phyloP scores from a whole-genome alignment of 2,888 invertebrate species.

The Sepiola atlantica region DNA sequence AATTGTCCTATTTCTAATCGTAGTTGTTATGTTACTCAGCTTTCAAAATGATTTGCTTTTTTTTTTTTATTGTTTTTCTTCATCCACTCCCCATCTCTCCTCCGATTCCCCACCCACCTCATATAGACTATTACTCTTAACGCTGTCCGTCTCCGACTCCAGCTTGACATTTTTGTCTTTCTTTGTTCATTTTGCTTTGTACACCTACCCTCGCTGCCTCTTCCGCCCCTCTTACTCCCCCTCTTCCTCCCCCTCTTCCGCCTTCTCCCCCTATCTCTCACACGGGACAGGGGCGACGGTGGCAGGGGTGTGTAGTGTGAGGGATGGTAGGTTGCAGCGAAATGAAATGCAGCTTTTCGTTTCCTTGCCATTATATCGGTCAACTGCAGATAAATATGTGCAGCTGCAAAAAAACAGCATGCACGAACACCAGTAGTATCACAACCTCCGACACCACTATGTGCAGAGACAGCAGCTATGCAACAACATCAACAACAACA shows the following conservation, averaged over 20 bases:
- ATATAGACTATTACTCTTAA: too few species aligned
- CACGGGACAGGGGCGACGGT: too few species aligned
- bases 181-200: not conserved
- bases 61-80: not conserved
- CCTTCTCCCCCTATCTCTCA: too few species aligned
- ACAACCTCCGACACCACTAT: too few species aligned
- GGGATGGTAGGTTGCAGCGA: not conserved
- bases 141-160: not conserved
- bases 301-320: too few species aligned
- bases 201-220: too few species aligned
- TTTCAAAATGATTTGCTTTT: not conserved
- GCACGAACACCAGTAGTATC: not conserved
- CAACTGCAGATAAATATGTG: not conserved
- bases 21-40: not conserved
- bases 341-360: not conserved
- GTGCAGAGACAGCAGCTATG: not conserved
- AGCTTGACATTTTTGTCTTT: not conserved
- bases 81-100: not conserved
- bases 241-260: too few species aligned
- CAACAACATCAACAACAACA: not conserved
- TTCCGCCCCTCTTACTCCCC: too few species aligned
- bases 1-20: not conserved
- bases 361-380: not conserved
- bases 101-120: not conserved
- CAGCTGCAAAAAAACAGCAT: not conserved